A percentile compares a stretch with the other conserved stretches of the same genome.
phyloP scores from a whole-genome alignment of 2,888 invertebrate species.

The Cistogaster globosa region DNA sequence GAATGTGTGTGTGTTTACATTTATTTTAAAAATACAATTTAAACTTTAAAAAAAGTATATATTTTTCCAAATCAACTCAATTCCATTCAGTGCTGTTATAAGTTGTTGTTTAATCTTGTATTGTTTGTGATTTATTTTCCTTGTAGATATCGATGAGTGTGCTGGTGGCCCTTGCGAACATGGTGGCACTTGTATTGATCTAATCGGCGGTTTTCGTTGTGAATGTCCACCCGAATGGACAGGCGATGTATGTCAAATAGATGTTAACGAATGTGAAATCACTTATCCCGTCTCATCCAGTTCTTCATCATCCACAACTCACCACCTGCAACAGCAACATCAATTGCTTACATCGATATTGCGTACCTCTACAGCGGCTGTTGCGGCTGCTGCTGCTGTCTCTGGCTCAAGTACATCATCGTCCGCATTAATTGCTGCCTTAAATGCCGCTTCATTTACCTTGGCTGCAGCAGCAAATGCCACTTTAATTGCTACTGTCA shows the following conservation, averaged over 20 bases:
- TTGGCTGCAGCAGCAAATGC: slow-evolving; percentile 72
- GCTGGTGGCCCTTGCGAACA: slow-evolving; percentile 94
- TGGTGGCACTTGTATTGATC: slow-evolving; percentile 94
- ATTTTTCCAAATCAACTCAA: slow-evolving; percentile 40
- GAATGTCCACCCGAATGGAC: slow-evolving; percentile 94
- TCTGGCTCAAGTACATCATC: slow-evolving; percentile 65
- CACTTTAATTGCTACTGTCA: slow-evolving; percentile 51
- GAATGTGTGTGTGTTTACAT: slow-evolving; percentile 2
- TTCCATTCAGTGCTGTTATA: slow-evolving; percentile 12
- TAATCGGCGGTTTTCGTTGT: slow-evolving; percentile 92
- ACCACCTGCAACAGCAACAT: slow-evolving; percentile 42
- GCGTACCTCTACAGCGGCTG: slow-evolving; percentile 65
- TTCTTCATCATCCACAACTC: slow-evolving; percentile 24
- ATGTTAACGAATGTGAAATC: slow-evolving; percentile 83
- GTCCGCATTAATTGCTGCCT: slow-evolving; percentile 64
- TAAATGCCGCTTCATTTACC: slow-evolving; percentile 58
- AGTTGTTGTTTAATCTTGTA: slow-evolving; percentile 55
- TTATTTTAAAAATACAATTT: slow-evolving; percentile 1
- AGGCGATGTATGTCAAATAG: slow-evolving; percentile 90
- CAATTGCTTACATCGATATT: slow-evolving; percentile 66
- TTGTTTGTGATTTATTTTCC: slow-evolving; percentile 70
- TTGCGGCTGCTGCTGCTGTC: slow-evolving; percentile 74
- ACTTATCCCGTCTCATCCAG: slow-evolving; percentile 75
- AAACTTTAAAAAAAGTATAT: not conserved
- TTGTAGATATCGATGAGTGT: slow-evolving; percentile 93